phyloP scores from a whole-genome alignment of 2,888 invertebrate genomes.

The Gisinianus flammeolus region DNA sequence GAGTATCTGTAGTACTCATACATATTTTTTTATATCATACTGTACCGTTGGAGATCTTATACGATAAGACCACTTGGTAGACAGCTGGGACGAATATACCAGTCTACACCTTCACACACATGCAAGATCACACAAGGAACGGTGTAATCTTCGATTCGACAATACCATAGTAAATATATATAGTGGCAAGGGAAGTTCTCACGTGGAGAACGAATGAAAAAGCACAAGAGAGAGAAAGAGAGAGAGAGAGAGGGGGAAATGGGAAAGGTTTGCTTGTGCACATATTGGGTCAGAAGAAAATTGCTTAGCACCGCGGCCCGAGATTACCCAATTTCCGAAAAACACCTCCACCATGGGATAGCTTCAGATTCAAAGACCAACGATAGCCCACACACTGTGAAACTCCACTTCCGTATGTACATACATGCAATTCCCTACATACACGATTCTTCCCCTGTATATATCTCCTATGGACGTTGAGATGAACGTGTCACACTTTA shows the following conservation, averaged over 20 bases:
- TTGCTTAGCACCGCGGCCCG: conserved; percentile 46
- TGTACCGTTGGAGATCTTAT: too few species aligned
- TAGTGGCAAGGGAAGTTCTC: neutral
- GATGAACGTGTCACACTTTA: too few species aligned
- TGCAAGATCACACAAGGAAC: neutral
- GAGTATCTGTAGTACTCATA: too few species aligned
- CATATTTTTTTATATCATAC: too few species aligned
- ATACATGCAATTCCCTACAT: too few species aligned
- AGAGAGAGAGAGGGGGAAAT: conserved; percentile 14
- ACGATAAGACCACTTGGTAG: too few species aligned
- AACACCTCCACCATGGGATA: conserved; percentile 44
- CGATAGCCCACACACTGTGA: too few species aligned
- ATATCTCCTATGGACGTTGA: too few species aligned
- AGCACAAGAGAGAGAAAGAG: neutral
- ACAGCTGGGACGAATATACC: neutral
- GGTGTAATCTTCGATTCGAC: conserved; percentile 4
- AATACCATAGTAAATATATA: neutral
- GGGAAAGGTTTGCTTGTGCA: conserved; percentile 18
- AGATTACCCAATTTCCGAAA: conserved; percentile 50
- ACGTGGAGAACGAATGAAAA: neutral
- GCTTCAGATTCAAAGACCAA: conserved; percentile 7
- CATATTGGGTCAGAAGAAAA: conserved; percentile 40
- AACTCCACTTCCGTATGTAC: too few species aligned
- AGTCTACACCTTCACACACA: neutral
- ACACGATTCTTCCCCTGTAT: too few species aligned